Percentiles rank a stretch among this genome's conserved stretches.
These are phyloP conservation scores for Odontocolon sp. DNA, from an alignment of 2,888 invertebrate species.

Conservation along the genomic window DNA sequence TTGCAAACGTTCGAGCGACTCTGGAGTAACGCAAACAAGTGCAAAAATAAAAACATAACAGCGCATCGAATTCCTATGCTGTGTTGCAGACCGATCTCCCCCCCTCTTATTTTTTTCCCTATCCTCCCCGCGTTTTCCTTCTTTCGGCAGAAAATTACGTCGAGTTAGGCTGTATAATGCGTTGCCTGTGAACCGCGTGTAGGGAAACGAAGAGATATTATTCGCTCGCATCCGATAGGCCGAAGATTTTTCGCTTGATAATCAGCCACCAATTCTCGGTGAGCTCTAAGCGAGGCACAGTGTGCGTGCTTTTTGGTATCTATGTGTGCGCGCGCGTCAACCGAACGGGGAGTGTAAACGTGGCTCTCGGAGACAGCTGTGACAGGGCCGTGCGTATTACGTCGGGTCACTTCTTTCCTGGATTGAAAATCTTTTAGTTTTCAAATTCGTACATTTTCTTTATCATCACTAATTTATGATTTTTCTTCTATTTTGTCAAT, in stretches of 20 bases:
- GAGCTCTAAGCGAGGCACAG: constrained; percentile 50
- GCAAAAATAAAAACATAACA: neutral
- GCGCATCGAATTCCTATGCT: constrained; percentile 27
- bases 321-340: constrained; percentile 57
- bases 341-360: constrained; percentile 74
- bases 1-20: neutral
- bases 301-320: constrained; percentile 36
- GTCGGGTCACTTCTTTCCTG: too few relatives aligned
- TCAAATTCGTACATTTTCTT: too few relatives aligned
- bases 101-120: neutral
- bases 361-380: constrained; percentile 79
- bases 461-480: too few relatives aligned
- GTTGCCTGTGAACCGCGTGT: neutral
- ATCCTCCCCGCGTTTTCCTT: too few relatives aligned
- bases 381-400: constrained; percentile 73
- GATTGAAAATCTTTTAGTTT: too few relatives aligned
- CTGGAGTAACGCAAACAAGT: constrained; percentile 8
- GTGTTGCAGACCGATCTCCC: neutral
- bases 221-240: constrained; percentile 71
- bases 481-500: too few relatives aligned
- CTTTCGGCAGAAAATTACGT: constrained; percentile 45
- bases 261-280: constrained; percentile 64
- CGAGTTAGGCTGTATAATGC: neutral
- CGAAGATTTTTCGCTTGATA: constrained; percentile 68
- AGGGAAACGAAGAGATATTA: constrained; percentile 38